Evolutionary conservation across 2,888 invertebrate species (phyloP).

Genomic region (Watsonalla binaria): DNA sequence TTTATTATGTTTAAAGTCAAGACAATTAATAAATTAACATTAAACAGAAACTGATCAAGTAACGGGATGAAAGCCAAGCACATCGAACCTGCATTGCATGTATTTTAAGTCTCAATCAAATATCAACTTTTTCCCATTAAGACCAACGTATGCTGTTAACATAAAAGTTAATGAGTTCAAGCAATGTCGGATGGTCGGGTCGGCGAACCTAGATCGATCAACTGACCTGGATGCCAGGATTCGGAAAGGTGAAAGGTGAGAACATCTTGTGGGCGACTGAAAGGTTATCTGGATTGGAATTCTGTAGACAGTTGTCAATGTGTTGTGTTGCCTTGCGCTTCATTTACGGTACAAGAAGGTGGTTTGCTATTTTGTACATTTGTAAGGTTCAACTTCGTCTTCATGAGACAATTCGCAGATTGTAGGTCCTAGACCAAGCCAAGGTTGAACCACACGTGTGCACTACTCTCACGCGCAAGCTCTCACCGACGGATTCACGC

Average conservation of each 20-base stretch:
- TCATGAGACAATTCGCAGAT: no score
- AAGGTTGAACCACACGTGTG: no score
- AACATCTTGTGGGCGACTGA: neutral
- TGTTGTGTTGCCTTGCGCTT: neutral
- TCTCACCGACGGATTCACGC: no score
- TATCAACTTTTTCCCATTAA: neutral
- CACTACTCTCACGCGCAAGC: no score
- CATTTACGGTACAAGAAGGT: no score
- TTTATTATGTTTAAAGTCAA: no score
- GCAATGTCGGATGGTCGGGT: neutral
- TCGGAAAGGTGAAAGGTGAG: conserved; percentile 3
- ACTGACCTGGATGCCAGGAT: conserved; percentile 2
- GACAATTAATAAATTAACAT: no score
- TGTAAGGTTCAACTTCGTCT: no score
- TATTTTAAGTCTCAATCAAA: neutral
- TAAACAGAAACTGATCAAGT: no score
- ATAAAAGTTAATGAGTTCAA: neutral
- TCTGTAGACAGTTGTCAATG: neutral
- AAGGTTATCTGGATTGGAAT: conserved; percentile 1
- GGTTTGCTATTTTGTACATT: no score
- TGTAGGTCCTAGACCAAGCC: no score
- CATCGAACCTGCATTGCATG: neutral
- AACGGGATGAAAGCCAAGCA: neutral
- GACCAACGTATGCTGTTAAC: neutral
- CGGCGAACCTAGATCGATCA: conserved; percentile 2